Evolutionary conservation across 2,113 vertebrate genomes (phyloP).

Genomic region (Scortum barcoo): DNA sequence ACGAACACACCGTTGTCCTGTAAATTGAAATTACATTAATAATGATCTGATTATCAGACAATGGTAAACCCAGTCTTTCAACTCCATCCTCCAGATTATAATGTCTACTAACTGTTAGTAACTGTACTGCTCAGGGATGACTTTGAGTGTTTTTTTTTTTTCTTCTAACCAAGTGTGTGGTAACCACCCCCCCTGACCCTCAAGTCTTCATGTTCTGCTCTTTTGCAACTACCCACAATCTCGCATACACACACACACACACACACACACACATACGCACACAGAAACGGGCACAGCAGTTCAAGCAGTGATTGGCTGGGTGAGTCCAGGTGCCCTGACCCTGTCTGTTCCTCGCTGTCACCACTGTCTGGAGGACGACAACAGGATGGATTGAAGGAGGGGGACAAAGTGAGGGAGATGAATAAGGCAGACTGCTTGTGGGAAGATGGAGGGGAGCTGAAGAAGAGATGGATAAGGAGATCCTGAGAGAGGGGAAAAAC

Average conservation of each 20-base stretch:
- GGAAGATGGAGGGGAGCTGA: slow-evolving; percentile 12
- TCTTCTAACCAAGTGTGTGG: not conserved
- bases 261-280: not conserved
- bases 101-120: not conserved
- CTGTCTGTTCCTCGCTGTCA: slow-evolving; percentile 69
- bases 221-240: slow-evolving; percentile 24
- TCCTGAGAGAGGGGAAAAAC: slow-evolving; percentile 19
- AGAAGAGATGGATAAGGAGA: slow-evolving; percentile 43
- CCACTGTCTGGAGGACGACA: slow-evolving; percentile 61
- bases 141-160: not conserved
- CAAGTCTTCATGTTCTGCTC: slow-evolving; percentile 30
- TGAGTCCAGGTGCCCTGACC: slow-evolving; percentile 63
- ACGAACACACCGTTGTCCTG: not conserved
- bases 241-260: slow-evolving; percentile 6
- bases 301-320: slow-evolving; percentile 65
- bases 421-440: slow-evolving; percentile 39
- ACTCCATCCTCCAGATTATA: not conserved
- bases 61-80: not conserved
- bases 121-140: not conserved
- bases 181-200: slow-evolving; percentile 3
- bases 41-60: not conserved
- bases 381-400: slow-evolving; percentile 52
- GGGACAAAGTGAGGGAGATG: slow-evolving; percentile 17
- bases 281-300: slow-evolving; percentile 27
- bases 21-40: not conserved